Evolutionary conservation across 2,113 vertebrate genomes (phyloP).

Genomic region (Cyphomyrus plagiostoma): DNA sequence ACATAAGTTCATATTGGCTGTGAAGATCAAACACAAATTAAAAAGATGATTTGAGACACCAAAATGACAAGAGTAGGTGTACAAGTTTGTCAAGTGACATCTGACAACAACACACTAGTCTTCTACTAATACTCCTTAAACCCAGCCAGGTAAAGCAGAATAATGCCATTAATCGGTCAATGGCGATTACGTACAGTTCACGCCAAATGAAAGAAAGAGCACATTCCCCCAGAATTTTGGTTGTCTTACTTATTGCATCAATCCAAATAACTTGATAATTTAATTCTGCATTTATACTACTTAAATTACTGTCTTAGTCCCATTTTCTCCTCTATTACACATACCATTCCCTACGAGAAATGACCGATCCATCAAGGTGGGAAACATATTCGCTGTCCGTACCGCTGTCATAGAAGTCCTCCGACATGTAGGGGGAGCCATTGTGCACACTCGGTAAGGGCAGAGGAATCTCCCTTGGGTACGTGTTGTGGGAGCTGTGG

Average conservation of each 20-base stretch:
- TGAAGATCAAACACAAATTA: neutral
- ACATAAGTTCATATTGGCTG: neutral
- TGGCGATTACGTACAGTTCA: neutral
- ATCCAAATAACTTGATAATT: neutral
- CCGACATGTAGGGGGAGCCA: slow-evolving; percentile 79
- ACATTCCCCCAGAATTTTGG: slow-evolving; percentile 9
- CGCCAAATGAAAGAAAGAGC: neutral
- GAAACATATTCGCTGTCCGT: slow-evolving; percentile 92
- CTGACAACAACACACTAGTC: slow-evolving; percentile 10
- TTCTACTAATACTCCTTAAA: slow-evolving; percentile 16
- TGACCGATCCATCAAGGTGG: slow-evolving; percentile 93
- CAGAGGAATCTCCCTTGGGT: slow-evolving; percentile 75
- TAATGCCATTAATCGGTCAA: neutral
- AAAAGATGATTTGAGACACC: neutral
- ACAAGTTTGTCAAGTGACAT: neutral
- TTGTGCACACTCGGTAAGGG: slow-evolving; percentile 62
- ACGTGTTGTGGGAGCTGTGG: slow-evolving; percentile 54
- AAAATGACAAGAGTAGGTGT: neutral
- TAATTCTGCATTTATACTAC: neutral
- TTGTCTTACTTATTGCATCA: neutral
- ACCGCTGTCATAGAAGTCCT: slow-evolving; percentile 77
- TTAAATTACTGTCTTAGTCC: neutral
- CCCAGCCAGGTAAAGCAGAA: neutral
- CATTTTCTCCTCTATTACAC: slow-evolving; percentile 61
- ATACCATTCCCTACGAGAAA: slow-evolving; percentile 97